phyloP scores from a whole-genome alignment of 2,113 vertebrate genomes.

The Archocentrus centrarchus region DNA sequence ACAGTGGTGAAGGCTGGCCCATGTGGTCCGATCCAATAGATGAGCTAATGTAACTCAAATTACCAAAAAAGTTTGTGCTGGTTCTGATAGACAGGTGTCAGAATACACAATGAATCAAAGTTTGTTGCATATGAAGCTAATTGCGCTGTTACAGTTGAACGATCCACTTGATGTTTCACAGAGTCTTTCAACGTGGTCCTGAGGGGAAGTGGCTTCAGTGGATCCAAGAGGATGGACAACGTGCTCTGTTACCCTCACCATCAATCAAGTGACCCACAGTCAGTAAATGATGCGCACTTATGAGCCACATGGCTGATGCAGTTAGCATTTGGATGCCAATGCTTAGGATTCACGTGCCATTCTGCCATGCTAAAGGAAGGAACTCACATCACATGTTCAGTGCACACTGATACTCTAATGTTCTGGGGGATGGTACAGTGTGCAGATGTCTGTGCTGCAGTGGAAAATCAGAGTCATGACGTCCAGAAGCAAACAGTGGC shows the following conservation, averaged over 20 bases:
- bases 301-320: neutral
- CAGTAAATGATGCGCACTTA: constrained; percentile 33
- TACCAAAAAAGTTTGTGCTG: too few relatives aligned
- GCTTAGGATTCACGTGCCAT: neutral
- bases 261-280: constrained; percentile 83
- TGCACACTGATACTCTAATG: neutral
- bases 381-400: neutral
- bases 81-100: too few relatives aligned
- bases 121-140: neutral
- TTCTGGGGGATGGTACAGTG: neutral
- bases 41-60: too few relatives aligned
- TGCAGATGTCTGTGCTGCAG: constrained; percentile 20
- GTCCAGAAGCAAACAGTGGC: constrained; percentile 47
- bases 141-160: neutral
- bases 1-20: too few relatives aligned
- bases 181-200: constrained; percentile 92
- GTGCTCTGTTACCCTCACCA: constrained; percentile 84
- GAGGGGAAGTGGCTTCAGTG: constrained; percentile 85
- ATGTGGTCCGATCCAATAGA: too few relatives aligned
- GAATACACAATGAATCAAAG: too few relatives aligned
- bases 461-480: constrained; percentile 46
- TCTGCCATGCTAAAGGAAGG: neutral
- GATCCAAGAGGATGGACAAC: constrained; percentile 75
- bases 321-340: neutral
- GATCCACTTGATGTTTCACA: constrained; percentile 66